These are phyloP conservation scores for Pantala flavescens DNA, from an alignment of 1,140 invertebrate species.

Conservation along the genomic window DNA sequence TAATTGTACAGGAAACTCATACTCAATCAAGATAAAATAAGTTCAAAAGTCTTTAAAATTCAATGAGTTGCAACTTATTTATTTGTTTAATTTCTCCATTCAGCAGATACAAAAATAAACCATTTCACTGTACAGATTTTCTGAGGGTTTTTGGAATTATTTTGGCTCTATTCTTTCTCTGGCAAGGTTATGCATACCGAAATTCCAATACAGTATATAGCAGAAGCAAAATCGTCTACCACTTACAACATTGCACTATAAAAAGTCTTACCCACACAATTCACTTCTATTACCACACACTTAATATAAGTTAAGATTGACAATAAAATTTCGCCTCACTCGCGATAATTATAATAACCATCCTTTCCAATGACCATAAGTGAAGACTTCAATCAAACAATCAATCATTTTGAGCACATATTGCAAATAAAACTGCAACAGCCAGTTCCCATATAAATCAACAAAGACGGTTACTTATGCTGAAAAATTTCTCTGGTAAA, in stretches of 20 bases:
- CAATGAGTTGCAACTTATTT: constrained; percentile 2
- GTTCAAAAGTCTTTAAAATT: neutral
- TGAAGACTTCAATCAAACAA: neutral
- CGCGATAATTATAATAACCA: neutral
- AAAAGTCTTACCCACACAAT: neutral
- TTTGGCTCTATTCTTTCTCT: neutral
- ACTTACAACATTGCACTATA: constrained; percentile 10
- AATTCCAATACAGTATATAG: neutral
- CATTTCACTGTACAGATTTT: constrained; percentile 1
- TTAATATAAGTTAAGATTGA: constrained; percentile 9
- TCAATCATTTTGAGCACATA: neutral
- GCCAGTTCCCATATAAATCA: neutral
- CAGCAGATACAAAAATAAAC: constrained; percentile 6
- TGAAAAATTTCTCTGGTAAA: neutral
- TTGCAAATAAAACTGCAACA: neutral
- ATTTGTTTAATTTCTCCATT: constrained; percentile 8
- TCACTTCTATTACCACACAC: neutral
- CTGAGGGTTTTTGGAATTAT: constrained; percentile 1
- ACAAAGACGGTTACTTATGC: neutral
- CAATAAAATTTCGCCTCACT: neutral
- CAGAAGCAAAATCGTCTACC: neutral
- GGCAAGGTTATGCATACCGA: constrained; percentile 8
- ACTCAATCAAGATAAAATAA: neutral
- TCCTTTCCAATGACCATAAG: neutral
- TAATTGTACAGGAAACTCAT: no score